A percentile compares a stretch with the other conserved stretches of the same genome.
Conservation (phyloP, 2,888 invertebrate species). For the Unio pictorum region DNA sequence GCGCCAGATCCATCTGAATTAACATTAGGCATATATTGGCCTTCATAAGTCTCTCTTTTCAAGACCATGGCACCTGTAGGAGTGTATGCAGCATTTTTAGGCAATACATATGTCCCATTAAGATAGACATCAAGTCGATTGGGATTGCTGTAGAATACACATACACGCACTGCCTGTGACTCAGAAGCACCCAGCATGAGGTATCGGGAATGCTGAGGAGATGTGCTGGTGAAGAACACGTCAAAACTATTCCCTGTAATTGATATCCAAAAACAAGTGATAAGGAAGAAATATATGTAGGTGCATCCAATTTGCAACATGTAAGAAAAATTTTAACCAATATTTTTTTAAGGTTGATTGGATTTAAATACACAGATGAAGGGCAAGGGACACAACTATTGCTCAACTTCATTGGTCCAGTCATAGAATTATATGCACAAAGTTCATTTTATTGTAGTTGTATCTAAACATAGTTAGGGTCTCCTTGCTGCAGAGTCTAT, state of each 20-base stretch:
- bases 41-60: neutral
- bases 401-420: too few relatives aligned
- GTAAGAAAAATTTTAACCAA: neutral
- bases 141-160: constrained; percentile 50
- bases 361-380: too few relatives aligned
- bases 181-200: constrained; percentile 50
- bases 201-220: constrained; percentile 57
- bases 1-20: constrained; percentile 40
- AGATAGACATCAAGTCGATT: constrained; percentile 54
- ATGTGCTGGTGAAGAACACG: constrained; percentile 59
- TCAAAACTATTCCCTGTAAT: constrained; percentile 51
- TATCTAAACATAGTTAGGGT: too few relatives aligned
- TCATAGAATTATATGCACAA: too few relatives aligned
- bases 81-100: constrained; percentile 38
- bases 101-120: constrained; percentile 34
- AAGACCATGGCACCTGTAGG: too few relatives aligned
- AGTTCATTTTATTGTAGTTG: too few relatives aligned
- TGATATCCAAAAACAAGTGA: neutral
- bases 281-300: neutral
- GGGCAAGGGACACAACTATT: too few relatives aligned
- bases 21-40: constrained; percentile 34
- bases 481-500: too few relatives aligned
- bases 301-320: neutral
- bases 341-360: too few relatives aligned
- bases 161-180: constrained; percentile 46